Base-by-base conservation (phyloP, 2,888 invertebrate species). In the Rhodophaea formosa region DNA sequence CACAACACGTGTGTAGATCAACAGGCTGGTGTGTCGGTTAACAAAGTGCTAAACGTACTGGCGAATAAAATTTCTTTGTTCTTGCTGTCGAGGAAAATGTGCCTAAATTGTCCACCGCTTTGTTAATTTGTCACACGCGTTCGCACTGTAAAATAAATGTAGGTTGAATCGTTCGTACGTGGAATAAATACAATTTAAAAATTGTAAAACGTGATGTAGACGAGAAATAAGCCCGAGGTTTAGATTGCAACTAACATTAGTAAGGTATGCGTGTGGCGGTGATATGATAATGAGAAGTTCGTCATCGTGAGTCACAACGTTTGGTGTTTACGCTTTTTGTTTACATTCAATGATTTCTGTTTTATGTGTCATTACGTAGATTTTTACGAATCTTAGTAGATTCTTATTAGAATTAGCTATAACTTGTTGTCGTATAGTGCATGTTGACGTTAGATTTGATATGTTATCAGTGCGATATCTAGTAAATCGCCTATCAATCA, bases 261-360 rank as follows among this genome's bases (percentile, higher is more conserved):
- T 81, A 78, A 77, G 70, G 72, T 74, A 77, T 75, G 77, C 71
- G 77, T 78, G 78, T 72, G 74, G 72, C 78, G 78, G 84, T 85
- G 87, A 86, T 85, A 88, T 89, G 88, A 89, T 91, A 88, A 90
- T 88, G 88, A 88, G 80, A 78, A 79, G 82, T 78, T 81, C 86
- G 85, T 88, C 88, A 88, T 88, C 79, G 90, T 91, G 91, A 91
- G 89, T 91, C 91, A 91, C 79, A 80, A 72, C 80, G 72, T 78
- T 80, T 81, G 74, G 72, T 88, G 88, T 88, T 86, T 87, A 86
- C 80, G 82, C 84, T 88, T 87, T 77, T 82, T 89, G 87, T 89
- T 89, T 88, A 88, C 85, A 72, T 80, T 82, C 69, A 64, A 74
- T 67, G 23, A 1, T 29, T 53, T 44, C n/a, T 53, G 17, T 23